Percentiles rank a stretch among this genome's conserved stretches.
These are phyloP conservation scores for Branchipolynoe longqiensis DNA, from an alignment of 2,888 invertebrate species.

Conservation along the genomic window DNA sequence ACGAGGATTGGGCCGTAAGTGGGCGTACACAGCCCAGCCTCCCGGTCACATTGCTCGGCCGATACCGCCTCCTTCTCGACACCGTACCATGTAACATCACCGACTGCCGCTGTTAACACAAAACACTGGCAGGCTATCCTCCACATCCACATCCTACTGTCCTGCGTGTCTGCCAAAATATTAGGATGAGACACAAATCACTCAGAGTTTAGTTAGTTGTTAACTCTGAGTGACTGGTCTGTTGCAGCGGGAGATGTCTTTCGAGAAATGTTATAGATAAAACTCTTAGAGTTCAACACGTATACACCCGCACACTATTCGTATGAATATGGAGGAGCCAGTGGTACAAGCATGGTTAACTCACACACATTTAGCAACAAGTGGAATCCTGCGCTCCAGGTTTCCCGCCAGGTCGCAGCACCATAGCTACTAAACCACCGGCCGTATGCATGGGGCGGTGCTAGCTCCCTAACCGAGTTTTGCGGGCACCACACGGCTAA, in stretches of 20 bases:
- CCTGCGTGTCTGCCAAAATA: neutral
- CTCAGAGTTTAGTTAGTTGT: neutral
- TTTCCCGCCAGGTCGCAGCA: too few relatives aligned
- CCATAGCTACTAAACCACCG: too few relatives aligned
- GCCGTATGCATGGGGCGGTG: too few relatives aligned
- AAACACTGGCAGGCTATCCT: neutral
- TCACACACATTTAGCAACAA: too few relatives aligned
- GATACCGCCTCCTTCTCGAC: neutral
- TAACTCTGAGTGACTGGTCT: neutral
- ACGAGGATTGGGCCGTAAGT: neutral
- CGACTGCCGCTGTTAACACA: neutral
- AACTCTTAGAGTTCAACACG: too few relatives aligned
- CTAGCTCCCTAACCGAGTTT: too few relatives aligned
- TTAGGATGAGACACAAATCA: neutral
- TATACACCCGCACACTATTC: too few relatives aligned
- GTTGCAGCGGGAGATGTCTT: neutral
- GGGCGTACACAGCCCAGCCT: constrained; percentile 8
- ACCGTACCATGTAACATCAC: neutral
- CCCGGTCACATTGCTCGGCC: constrained; percentile 9
- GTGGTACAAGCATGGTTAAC: too few relatives aligned
- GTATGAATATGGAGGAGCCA: too few relatives aligned
- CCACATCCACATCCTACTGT: neutral
- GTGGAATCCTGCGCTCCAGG: too few relatives aligned
- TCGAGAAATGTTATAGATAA: neutral
- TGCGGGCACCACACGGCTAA: too few relatives aligned